phyloP scores from a whole-genome alignment of 2,797 vertebrate genomes.

The Pantherophis vulpinus region DNA sequence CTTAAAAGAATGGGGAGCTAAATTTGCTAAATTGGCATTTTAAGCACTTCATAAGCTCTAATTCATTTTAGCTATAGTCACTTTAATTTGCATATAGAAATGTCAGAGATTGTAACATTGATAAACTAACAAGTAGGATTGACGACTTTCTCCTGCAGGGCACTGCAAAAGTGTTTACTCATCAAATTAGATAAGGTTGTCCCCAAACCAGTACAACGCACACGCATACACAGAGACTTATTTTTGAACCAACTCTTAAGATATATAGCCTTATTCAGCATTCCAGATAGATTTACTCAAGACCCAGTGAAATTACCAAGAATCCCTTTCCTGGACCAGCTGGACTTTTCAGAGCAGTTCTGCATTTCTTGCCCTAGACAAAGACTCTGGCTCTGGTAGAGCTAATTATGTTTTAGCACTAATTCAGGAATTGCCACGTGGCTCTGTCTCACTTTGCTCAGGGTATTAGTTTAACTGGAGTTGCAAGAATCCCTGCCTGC shows the following conservation, averaged over 20 bases:
- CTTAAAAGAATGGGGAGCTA: background rate
- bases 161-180: background rate
- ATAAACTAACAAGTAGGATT: background rate
- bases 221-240: background rate
- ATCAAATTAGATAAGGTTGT: background rate
- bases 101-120: background rate
- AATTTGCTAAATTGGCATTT: background rate
- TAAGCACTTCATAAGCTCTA: background rate
- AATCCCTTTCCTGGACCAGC: background rate
- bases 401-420: background rate
- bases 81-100: background rate
- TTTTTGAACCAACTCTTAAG: background rate
- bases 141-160: background rate
- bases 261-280: background rate
- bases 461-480: background rate
- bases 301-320: background rate
- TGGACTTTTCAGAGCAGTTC: background rate
- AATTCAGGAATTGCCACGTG: background rate
- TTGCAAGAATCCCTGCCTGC: background rate
- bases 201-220: background rate
- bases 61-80: conserved; percentile 4
- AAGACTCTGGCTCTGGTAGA: background rate
- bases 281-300: background rate
- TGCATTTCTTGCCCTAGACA: background rate
- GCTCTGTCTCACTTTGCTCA: background rate